Evolutionary conservation across 2,113 vertebrate species (phyloP).

Genomic region (Gambusia holbrooki): DNA sequence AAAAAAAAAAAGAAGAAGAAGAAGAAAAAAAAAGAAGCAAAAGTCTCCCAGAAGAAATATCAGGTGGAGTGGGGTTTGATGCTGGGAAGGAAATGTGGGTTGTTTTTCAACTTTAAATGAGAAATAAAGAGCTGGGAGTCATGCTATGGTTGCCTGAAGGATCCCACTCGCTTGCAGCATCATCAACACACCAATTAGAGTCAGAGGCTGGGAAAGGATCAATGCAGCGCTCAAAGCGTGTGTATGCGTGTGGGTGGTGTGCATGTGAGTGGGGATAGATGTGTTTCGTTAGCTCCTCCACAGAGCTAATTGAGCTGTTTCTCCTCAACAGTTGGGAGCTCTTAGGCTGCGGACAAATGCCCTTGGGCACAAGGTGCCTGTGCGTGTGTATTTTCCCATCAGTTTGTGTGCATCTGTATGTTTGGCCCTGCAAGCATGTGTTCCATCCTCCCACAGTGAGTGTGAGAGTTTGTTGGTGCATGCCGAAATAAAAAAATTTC

Average conservation of each 20-base stretch:
- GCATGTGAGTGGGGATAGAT: constrained; percentile 63
- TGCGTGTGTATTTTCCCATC: constrained; percentile 59
- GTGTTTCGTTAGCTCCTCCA: constrained; percentile 72
- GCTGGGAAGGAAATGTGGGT: constrained; percentile 16
- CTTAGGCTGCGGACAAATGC: constrained; percentile 78
- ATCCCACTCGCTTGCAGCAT: constrained; percentile 75
- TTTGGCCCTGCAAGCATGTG: constrained; percentile 61
- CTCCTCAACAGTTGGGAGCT: constrained; percentile 80
- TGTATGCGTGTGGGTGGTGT: constrained; percentile 43
- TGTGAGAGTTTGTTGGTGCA: constrained; percentile 60
- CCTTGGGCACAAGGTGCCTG: constrained; percentile 75
- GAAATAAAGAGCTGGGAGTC: constrained; percentile 76
- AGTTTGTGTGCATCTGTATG: constrained; percentile 53
- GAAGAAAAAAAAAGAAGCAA: constrained; percentile 2
- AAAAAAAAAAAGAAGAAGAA: background rate
- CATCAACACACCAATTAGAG: constrained; percentile 80
- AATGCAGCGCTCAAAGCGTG: constrained; percentile 63
- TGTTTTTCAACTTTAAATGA: background rate
- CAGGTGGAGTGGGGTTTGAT: constrained; percentile 15
- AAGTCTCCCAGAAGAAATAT: constrained; percentile 52
- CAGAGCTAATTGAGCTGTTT: constrained; percentile 81
- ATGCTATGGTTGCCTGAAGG: constrained; percentile 69
- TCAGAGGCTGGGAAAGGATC: constrained; percentile 72
- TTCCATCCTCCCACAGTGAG: constrained; percentile 53
- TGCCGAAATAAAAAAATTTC: constrained; percentile 53